Conservation (phyloP, 2,797 vertebrate species). For the Fistularia tabacaria region DNA sequence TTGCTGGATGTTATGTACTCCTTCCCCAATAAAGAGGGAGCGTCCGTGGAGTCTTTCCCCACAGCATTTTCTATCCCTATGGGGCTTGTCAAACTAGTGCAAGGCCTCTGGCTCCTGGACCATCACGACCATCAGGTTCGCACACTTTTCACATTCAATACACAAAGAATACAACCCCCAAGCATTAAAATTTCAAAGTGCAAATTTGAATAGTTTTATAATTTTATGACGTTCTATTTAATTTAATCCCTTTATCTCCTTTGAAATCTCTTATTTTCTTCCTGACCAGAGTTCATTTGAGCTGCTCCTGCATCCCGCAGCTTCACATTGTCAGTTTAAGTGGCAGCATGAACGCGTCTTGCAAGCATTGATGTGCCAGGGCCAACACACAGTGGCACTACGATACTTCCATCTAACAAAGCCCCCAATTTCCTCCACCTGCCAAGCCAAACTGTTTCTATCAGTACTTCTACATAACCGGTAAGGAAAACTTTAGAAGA, state of each 20-base stretch:
- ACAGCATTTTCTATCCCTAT: conserved; percentile 88
- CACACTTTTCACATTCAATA: background rate
- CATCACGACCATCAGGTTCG: conserved; percentile 89
- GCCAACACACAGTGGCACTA: conserved; percentile 81
- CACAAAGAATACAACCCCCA: too few species aligned
- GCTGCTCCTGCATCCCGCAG: conserved; percentile 88
- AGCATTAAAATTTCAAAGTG: background rate
- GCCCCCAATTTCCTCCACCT: conserved; percentile 74
- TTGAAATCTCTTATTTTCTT: conserved; percentile 2
- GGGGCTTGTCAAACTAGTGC: conserved; percentile 88
- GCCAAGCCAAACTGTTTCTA: conserved; percentile 83
- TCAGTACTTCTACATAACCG: conserved; percentile 88
- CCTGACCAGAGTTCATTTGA: conserved; percentile 83
- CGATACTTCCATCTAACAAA: conserved; percentile 87
- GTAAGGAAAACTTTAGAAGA: conserved; percentile 53
- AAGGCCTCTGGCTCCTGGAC: conserved; percentile 94
- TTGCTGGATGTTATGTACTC: conserved; percentile 92
- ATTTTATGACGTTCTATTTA: too few species aligned
- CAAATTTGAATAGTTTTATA: background rate
- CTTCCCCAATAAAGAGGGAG: conserved; percentile 82
- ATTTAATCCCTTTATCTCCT: background rate
- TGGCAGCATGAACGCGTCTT: conserved; percentile 91
- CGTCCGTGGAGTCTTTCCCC: conserved; percentile 86
- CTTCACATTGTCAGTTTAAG: conserved; percentile 76
- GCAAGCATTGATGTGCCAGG: conserved; percentile 89